These are phyloP conservation scores for Tetragonula clypearis DNA, from an alignment of 1,140 invertebrate genomes.

Conservation along the genomic window DNA sequence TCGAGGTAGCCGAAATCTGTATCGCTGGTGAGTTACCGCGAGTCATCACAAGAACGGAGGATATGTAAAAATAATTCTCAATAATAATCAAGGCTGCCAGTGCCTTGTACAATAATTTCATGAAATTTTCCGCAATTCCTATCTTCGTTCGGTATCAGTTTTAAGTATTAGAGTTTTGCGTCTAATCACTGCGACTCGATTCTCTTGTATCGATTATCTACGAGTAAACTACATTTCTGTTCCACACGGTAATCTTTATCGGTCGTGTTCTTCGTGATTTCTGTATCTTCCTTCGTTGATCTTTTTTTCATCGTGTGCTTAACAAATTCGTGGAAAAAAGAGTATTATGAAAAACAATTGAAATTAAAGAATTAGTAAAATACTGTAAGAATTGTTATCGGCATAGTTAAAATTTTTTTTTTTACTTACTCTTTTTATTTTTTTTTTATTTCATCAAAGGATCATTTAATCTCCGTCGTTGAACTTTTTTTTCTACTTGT, in stretches of 20 bases:
- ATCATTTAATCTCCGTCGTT: neutral
- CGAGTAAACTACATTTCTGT: neutral
- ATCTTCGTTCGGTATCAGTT: neutral
- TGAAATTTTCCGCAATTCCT: slow-evolving; percentile 3
- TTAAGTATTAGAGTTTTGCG: neutral
- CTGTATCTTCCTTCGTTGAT: neutral
- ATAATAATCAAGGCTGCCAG: neutral
- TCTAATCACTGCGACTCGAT: neutral
- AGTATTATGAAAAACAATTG: neutral
- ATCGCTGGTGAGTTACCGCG: slow-evolving; percentile 25
- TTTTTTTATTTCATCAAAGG: neutral
- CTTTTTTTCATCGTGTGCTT: neutral
- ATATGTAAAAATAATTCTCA: slow-evolving; percentile 11
- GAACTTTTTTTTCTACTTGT: neutral
- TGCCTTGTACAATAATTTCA: neutral
- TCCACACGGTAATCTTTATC: slow-evolving; percentile 8
- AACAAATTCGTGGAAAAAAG: neutral
- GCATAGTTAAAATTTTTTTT: too few relatives aligned
- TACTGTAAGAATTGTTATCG: too few relatives aligned
- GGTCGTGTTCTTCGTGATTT: slow-evolving; percentile 13
- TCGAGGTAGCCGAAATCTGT: slow-evolving; percentile 39
- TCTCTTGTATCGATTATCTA: slow-evolving; percentile 20
- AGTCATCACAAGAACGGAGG: slow-evolving; percentile 1
- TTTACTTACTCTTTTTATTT: neutral
- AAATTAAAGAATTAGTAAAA: neutral